phyloP scores from a whole-genome alignment of 2,888 invertebrate species.

The Campopleginae sp. region DNA sequence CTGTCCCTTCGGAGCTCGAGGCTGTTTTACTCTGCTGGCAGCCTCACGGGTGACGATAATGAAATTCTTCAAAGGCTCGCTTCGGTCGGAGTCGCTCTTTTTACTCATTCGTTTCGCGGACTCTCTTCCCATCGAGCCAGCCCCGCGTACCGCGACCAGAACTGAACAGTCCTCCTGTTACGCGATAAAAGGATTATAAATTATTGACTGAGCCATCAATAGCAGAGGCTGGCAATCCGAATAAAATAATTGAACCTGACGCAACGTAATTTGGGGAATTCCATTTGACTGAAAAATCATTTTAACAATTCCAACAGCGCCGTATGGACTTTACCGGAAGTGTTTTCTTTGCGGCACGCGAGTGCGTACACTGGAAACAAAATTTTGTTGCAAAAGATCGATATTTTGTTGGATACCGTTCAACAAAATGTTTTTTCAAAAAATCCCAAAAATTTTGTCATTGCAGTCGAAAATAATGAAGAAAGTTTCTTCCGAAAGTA shows the following conservation, averaged over 20 bases:
- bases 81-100: slow-evolving; percentile 19
- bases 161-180: slow-evolving; percentile 15
- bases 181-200: background rate
- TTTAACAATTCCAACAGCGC: background rate
- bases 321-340: background rate
- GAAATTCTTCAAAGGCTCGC: slow-evolving; percentile 61
- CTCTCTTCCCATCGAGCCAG: slow-evolving; percentile 1
- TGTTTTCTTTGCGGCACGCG: too few relatives aligned
- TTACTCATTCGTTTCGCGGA: slow-evolving; percentile 33
- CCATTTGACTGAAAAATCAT: background rate
- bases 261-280: background rate
- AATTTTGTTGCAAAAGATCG: too few relatives aligned
- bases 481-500: too few relatives aligned
- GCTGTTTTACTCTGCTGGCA: slow-evolving; percentile 38
- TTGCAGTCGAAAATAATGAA: too few relatives aligned
- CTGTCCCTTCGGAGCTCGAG: slow-evolving; percentile 11
- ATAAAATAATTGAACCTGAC: background rate
- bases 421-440: too few relatives aligned
- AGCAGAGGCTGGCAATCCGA: background rate
- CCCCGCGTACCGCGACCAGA: background rate
- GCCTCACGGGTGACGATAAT: slow-evolving; percentile 54
- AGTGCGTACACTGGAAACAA: too few relatives aligned
- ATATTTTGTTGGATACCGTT: too few relatives aligned
- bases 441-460: too few relatives aligned
- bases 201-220: background rate